Percentiles rank a stretch among this genome's conserved stretches.
These are phyloP conservation scores for Scleropages formosus DNA, from an alignment of 2,797 vertebrate genomes.

Conservation along the genomic window DNA sequence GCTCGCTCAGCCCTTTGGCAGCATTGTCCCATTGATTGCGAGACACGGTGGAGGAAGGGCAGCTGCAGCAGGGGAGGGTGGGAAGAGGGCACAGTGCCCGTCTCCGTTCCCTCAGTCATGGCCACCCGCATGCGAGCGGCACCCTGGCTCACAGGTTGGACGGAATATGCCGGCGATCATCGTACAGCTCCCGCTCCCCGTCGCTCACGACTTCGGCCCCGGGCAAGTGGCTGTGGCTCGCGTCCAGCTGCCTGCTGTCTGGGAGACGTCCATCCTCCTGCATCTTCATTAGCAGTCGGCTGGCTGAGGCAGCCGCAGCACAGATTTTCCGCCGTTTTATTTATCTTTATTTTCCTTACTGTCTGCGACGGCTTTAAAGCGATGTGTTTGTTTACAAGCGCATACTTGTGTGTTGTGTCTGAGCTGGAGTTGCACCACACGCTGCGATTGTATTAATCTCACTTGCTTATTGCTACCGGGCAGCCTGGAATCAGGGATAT, in stretches of 20 bases:
- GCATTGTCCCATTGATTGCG: slow-evolving; percentile 8
- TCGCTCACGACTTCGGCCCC: background rate
- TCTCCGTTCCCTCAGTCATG: background rate
- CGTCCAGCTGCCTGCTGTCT: background rate
- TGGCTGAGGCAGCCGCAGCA: background rate
- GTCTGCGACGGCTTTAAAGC: no score
- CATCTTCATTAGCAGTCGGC: background rate
- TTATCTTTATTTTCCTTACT: background rate
- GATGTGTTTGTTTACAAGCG: no score
- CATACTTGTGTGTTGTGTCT: no score
- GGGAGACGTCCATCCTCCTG: background rate
- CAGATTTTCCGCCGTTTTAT: no score
- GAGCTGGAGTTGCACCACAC: no score
- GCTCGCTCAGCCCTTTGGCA: slow-evolving; percentile 27
- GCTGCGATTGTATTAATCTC: no score
- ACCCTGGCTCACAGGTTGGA: background rate
- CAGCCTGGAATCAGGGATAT: no score
- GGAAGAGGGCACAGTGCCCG: background rate
- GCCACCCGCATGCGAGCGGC: background rate
- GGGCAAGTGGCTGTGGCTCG: background rate
- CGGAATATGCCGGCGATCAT: slow-evolving; percentile 17
- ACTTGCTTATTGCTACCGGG: no score
- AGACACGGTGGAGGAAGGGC: background rate
- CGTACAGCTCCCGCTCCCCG: background rate
- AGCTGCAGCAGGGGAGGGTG: background rate